phyloP scores from a whole-genome alignment of 2,888 invertebrate genomes.

The Drosophila mettleri region DNA sequence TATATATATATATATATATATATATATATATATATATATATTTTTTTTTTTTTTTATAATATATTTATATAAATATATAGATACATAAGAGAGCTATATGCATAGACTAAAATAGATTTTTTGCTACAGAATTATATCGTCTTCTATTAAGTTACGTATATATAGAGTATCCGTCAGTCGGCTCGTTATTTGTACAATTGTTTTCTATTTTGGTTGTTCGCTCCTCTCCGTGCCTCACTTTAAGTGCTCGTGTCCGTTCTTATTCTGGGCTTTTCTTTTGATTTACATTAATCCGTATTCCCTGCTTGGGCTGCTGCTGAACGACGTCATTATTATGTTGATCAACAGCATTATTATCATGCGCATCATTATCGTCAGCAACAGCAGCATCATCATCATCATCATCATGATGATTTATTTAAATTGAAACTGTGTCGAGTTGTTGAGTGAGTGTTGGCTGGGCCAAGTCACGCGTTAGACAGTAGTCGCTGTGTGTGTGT shows the following conservation, averaged over 20 bases:
- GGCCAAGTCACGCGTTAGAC: constrained; percentile 45
- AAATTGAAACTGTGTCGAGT: constrained; percentile 67
- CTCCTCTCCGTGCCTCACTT: not conserved
- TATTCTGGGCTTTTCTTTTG: constrained; percentile 5
- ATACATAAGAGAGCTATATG: too few species aligned
- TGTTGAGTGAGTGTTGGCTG: constrained; percentile 31
- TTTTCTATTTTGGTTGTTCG: not conserved
- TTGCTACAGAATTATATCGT: too few species aligned
- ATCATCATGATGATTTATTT: constrained; percentile 62
- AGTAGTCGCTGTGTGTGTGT: constrained; percentile 13
- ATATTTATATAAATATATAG: too few species aligned
- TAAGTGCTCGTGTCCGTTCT: constrained; percentile 59
- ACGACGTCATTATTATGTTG: constrained; percentile 30
- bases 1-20: too few species aligned
- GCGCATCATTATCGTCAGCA: constrained; percentile 15
- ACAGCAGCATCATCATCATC: not conserved
- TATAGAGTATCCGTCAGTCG: not conserved
- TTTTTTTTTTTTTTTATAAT: too few species aligned
- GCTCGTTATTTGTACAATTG: not conserved
- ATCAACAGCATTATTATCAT: constrained; percentile 18
- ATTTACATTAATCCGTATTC: constrained; percentile 27
- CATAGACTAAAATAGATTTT: too few species aligned
- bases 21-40: not conserved
- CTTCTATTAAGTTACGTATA: too few species aligned
- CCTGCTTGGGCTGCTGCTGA: constrained; percentile 35